Conservation (phyloP, 2,888 invertebrate species). For the Crepidodera aurea region DNA sequence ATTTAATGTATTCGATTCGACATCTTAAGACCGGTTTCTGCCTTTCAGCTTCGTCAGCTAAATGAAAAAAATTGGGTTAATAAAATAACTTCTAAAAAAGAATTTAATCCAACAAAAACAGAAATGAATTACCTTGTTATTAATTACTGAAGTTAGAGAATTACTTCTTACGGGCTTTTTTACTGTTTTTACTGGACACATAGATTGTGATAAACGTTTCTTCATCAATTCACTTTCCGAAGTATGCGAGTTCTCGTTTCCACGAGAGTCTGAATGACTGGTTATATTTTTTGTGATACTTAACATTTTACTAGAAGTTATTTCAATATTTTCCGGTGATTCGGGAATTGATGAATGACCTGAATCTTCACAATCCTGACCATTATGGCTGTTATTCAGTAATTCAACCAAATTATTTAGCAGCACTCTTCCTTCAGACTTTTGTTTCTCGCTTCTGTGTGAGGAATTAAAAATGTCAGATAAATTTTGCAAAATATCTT, state of each 20-base stretch:
- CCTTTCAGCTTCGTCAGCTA: no score
- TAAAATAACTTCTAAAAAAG: no score
- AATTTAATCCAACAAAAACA: no score
- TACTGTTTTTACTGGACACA: not conserved
- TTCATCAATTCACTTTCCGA: not conserved
- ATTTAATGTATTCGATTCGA: no score
- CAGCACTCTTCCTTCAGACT: constrained; percentile 38
- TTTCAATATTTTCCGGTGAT: not conserved
- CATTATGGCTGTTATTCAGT: constrained; percentile 20
- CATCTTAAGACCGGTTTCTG: no score
- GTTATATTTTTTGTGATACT: not conserved
- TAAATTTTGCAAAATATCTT: constrained; percentile 37
- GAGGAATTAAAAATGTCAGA: constrained; percentile 38
- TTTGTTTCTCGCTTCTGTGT: constrained; percentile 37
- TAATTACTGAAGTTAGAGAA: not conserved
- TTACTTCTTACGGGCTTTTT: constrained; percentile 8
- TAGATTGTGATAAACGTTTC: not conserved
- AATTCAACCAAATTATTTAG: constrained; percentile 36
- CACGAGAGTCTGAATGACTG: not conserved
- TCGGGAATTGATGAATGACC: constrained; percentile 34
- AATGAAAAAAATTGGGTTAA: no score
- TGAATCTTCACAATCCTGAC: constrained; percentile 33
- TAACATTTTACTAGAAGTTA: not conserved
- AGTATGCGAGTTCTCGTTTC: no score
- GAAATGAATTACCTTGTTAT: not conserved